Evolutionary conservation across 2,113 vertebrate species (phyloP).

Genomic region (Cathartes aura): DNA sequence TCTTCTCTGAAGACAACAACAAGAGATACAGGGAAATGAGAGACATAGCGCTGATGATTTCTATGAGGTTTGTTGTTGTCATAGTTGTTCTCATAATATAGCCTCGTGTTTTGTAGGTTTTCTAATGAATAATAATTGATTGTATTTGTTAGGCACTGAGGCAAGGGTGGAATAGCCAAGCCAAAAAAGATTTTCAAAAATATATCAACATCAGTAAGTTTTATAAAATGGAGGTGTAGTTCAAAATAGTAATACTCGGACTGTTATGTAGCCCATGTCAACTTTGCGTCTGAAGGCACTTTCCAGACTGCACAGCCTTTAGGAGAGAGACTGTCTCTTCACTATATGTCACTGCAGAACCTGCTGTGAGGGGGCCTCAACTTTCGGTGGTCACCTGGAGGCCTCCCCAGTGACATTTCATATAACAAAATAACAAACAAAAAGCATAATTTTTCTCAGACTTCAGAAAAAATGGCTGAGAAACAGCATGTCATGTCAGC

Average conservation of each 20-base stretch:
- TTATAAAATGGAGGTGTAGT: not conserved
- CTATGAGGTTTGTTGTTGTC: not conserved
- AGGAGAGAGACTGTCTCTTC: not conserved
- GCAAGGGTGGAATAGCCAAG: not conserved
- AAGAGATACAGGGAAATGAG: not conserved
- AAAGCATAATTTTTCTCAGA: not conserved
- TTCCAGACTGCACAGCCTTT: not conserved
- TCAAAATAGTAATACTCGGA: not conserved
- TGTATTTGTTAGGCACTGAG: not conserved
- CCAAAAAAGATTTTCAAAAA: not conserved
- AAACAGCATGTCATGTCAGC: not conserved
- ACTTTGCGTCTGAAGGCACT: not conserved
- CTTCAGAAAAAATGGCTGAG: not conserved
- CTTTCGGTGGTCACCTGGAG: not conserved
- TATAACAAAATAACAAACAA: not conserved
- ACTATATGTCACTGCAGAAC: not conserved
- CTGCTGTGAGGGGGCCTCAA: not conserved
- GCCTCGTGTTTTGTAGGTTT: not conserved
- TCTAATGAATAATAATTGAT: not conserved
- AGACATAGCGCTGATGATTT: not conserved
- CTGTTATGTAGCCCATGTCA: not conserved
- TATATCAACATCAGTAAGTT: not conserved
- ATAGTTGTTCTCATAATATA: not conserved
- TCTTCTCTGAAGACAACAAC: not conserved
- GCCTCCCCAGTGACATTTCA: not conserved